phyloP scores from a whole-genome alignment of 2,888 invertebrate species.

The Pristionchus exspectatus region DNA sequence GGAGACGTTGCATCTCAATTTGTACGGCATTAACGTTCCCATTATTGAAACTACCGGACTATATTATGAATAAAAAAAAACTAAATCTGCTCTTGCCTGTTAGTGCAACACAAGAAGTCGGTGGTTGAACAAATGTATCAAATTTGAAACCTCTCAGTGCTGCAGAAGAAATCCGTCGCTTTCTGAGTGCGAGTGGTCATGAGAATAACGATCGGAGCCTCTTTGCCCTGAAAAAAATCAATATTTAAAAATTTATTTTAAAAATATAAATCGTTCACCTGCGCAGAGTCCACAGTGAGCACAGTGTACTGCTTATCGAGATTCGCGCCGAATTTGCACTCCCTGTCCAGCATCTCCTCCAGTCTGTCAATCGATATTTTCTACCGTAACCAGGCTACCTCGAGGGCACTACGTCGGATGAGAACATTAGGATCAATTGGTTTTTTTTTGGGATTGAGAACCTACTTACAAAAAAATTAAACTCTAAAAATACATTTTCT shows the following conservation, averaged over 20 bases:
- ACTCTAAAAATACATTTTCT: no score
- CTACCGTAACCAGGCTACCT: background rate
- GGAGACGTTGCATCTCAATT: background rate
- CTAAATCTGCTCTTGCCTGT: no score
- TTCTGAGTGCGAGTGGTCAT: background rate
- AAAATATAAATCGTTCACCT: background rate
- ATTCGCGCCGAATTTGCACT: background rate
- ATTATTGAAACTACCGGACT: no score
- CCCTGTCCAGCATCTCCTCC: background rate
- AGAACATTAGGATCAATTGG: background rate
- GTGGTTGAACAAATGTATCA: no score
- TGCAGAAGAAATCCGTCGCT: background rate
- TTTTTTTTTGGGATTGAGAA: background rate
- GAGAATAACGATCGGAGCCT: background rate
- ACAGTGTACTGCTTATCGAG: background rate
- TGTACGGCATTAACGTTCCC: no score
- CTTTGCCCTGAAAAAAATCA: slow-evolving; percentile 11
- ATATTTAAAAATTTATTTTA: background rate
- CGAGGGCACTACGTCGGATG: background rate
- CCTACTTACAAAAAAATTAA: background rate
- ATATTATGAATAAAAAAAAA: no score
- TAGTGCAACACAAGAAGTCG: no score
- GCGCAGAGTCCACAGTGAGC: slow-evolving; percentile 7
- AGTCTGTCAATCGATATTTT: background rate
- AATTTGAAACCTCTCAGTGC: background rate